These are phyloP conservation scores for Panagrolaimus sp. DNA, from an alignment of 1,140 invertebrate species.

Conservation along the genomic window DNA sequence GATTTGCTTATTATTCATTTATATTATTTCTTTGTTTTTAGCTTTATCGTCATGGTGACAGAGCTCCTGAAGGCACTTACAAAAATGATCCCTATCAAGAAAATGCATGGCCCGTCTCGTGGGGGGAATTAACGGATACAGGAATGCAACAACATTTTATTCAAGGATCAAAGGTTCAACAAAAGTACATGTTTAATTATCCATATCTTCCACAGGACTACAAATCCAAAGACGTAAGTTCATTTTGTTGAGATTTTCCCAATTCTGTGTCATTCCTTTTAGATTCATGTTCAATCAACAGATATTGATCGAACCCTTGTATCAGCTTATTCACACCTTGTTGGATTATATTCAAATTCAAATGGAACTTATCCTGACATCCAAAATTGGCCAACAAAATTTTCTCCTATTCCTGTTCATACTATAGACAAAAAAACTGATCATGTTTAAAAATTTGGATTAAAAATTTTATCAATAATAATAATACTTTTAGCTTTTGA, in stretches of 20 bases:
- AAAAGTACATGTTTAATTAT: background rate
- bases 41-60: constrained; percentile 5
- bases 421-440: constrained; percentile 21
- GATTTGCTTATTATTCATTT: too few relatives aligned
- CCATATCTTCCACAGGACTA: background rate
- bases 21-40: background rate
- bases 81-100: background rate
- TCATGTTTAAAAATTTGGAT: constrained; percentile 10
- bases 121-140: background rate
- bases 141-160: constrained; percentile 19
- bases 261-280: background rate
- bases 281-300: constrained; percentile 21
- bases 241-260: too few relatives aligned
- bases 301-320: constrained; percentile 26
- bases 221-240: background rate
- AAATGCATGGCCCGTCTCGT: background rate
- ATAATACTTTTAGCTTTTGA: constrained; percentile 18
- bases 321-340: constrained; percentile 17
- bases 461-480: background rate
- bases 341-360: constrained; percentile 20
- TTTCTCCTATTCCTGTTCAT: constrained; percentile 21
- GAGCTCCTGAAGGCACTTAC: background rate
- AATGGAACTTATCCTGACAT: constrained; percentile 16
- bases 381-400: constrained; percentile 18
- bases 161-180: constrained; percentile 3